Evolutionary conservation across 2,113 vertebrate genomes (phyloP).

Genomic region (Anser cygnoides): DNA sequence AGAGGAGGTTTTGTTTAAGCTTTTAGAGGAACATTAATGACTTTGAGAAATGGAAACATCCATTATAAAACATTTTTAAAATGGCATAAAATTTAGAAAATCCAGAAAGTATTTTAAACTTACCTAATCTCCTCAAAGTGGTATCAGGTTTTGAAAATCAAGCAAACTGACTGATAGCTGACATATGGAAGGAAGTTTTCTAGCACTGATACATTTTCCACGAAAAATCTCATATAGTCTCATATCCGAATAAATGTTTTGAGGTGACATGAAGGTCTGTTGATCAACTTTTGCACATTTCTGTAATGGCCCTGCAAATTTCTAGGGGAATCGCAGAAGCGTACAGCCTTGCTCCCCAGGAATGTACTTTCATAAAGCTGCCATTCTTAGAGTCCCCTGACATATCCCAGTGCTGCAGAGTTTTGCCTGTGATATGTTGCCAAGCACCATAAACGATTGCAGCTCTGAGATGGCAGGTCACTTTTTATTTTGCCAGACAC

Average conservation of each 20-base stretch:
- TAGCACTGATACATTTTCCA: background rate
- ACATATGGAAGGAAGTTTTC: background rate
- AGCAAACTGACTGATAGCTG: background rate
- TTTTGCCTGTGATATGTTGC: conserved; percentile 55
- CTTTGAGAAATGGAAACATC: background rate
- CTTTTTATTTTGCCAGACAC: conserved; percentile 75
- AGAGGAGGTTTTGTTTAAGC: conserved; percentile 34
- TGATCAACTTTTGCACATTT: background rate
- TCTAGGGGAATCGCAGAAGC: background rate
- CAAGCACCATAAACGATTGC: conserved; percentile 64
- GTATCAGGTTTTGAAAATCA: background rate
- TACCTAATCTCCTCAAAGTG: background rate
- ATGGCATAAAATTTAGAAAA: background rate
- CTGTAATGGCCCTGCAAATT: background rate
- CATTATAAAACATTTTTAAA: background rate
- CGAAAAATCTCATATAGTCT: background rate
- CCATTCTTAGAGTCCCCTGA: background rate
- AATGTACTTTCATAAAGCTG: conserved; percentile 1
- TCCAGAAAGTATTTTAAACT: background rate
- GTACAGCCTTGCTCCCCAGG: conserved; percentile 3
- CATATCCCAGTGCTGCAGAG: conserved; percentile 25
- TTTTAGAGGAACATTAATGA: conserved; percentile 8
- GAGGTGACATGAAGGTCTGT: background rate
- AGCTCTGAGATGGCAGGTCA: conserved; percentile 71
- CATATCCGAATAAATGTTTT: background rate